Conservation (phyloP, 2,888 invertebrate genomes). For the Hirtodrosophila duncani region DNA sequence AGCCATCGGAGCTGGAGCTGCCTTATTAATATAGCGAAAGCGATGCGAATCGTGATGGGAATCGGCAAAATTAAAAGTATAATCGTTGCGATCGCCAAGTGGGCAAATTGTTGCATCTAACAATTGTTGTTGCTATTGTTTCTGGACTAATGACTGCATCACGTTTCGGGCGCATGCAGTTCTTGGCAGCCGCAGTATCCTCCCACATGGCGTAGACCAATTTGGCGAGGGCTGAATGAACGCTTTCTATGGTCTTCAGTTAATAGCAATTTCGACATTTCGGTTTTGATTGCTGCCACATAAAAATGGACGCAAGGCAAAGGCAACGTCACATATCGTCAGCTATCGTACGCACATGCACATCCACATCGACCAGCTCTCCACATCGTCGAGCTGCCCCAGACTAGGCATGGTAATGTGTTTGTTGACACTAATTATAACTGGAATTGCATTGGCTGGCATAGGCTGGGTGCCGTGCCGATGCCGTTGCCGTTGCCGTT, state of each 20-base stretch:
- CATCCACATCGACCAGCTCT: slow-evolving; percentile 4
- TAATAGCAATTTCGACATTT: slow-evolving; percentile 66
- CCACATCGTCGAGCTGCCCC: background rate
- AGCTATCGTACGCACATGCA: background rate
- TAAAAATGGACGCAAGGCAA: slow-evolving; percentile 8
- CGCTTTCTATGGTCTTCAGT: slow-evolving; percentile 38
- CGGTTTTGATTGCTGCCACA: slow-evolving; percentile 52
- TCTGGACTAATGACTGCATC: slow-evolving; percentile 1
- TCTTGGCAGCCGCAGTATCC: slow-evolving; percentile 45
- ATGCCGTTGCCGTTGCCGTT: no score
- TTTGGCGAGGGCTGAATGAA: slow-evolving; percentile 23
- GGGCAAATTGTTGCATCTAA: slow-evolving; percentile 34
- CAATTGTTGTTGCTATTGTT: slow-evolving; percentile 12
- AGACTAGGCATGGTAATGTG: slow-evolving; percentile 56
- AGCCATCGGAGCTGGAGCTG: slow-evolving; percentile 4
- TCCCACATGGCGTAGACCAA: slow-evolving; percentile 25
- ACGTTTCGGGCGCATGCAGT: slow-evolving; percentile 22
- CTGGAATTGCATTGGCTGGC: slow-evolving; percentile 57
- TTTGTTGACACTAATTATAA: slow-evolving; percentile 73
- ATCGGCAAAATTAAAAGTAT: slow-evolving; percentile 25
- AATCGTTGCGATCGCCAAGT: slow-evolving; percentile 27
- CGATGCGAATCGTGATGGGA: slow-evolving; percentile 53
- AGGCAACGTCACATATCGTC: background rate
- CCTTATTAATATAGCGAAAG: slow-evolving; percentile 51
- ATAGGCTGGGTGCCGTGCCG: background rate